Evolutionary conservation across 1,140 invertebrate species (phyloP).

Genomic region (Drosophila kepulauana): DNA sequence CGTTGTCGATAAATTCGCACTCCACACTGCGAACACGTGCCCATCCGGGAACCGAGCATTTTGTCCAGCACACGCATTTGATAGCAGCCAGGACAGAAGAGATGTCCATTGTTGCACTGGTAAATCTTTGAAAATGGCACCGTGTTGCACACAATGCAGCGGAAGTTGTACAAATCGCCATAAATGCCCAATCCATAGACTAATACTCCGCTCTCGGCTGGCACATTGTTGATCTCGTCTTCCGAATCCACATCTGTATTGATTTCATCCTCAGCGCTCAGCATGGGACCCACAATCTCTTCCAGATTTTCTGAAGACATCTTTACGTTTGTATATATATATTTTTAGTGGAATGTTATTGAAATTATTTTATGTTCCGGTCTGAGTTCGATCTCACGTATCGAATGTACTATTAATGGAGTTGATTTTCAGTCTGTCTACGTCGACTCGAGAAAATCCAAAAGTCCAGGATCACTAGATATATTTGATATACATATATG

Average conservation of each 20-base stretch:
- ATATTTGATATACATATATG: too few relatives aligned
- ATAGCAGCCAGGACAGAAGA: constrained; percentile 52
- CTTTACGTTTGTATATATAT: neutral
- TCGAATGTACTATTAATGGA: neutral
- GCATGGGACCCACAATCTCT: neutral
- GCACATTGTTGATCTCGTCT: constrained; percentile 40
- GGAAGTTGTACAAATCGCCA: neutral
- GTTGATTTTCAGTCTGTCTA: too few relatives aligned
- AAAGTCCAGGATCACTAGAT: too few relatives aligned
- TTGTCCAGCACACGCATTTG: constrained; percentile 49
- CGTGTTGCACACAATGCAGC: constrained; percentile 24
- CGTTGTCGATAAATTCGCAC: constrained; percentile 37
- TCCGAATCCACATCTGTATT: neutral
- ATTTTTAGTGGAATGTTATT: neutral
- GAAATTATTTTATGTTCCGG: constrained; percentile 2
- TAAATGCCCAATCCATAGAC: neutral
- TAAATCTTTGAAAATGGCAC: constrained; percentile 6
- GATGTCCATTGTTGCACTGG: constrained; percentile 36
- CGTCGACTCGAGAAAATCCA: too few relatives aligned
- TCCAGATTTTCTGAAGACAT: neutral
- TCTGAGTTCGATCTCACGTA: neutral
- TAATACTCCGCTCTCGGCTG: neutral
- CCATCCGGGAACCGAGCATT: constrained; percentile 11
- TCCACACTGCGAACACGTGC: constrained; percentile 42
- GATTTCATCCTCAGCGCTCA: neutral